Base-by-base conservation (phyloP, 2,888 invertebrate genomes). In the Marasmarcha lunaedactyla region DNA sequence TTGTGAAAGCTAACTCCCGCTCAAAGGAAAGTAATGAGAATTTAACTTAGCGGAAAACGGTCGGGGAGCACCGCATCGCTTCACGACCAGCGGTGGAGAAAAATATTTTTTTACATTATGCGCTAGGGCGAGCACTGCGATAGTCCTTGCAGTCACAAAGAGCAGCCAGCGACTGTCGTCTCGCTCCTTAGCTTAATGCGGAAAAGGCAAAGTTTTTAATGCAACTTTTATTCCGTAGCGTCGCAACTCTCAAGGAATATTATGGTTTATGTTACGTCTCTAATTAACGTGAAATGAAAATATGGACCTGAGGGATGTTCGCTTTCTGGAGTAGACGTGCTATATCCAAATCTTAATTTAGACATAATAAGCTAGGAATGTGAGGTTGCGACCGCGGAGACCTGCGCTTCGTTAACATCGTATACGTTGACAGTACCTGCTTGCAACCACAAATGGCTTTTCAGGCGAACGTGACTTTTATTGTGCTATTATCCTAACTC, bases 1-100 rank as follows among this genome's bases (percentile, higher is more conserved):
- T 70, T 70, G 70, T 71, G 71, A 73, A 73, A 67, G 72, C 67
- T 70, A 77, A 76, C 73, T 74, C 67, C 57, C 64, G 30, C 70
- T 71, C 65, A 71, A 66, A 73, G 71, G 66, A 73, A 78, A 69
- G 74, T 78, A 79, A 79, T 78, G 77, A 77, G 78, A 77, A 72
- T 71, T 68, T 71, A 77, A 79, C 78, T 73, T 62, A 62, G 76
- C 71, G 74, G 71, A 76, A 81, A 77, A 71, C 63, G 67, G 67
- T 68, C 55, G 63, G 54, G 57, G 58, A 42, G 52, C 12, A 58
- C 59, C 57, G 20, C 57, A 50, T 49, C 58, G 55, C 59, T 64
- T 59, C 50, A 58, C 59, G 58, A 65, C 60, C 63, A 54, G 57
- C 57, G 59, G 59, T 57, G 69, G 59, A 63, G 57, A 62, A 62